Evolutionary conservation across 2,888 invertebrate species (phyloP).

Genomic region (Lymantria monacha): DNA sequence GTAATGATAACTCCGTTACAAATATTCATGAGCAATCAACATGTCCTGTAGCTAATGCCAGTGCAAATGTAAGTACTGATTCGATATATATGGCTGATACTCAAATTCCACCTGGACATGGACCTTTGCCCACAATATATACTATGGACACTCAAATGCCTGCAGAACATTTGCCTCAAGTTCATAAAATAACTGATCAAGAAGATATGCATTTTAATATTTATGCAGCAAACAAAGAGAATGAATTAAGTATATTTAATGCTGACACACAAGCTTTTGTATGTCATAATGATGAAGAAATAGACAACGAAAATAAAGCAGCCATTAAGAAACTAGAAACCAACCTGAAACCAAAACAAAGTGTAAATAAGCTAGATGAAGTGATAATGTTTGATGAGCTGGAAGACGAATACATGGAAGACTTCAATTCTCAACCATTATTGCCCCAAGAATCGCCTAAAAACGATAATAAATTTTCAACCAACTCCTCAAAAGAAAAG

Average conservation of each 20-base stretch:
- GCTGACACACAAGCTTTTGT: slow-evolving; percentile 43
- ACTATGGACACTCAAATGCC: slow-evolving; percentile 39
- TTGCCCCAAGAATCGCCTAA: slow-evolving; percentile 39
- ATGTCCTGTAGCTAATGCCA: slow-evolving; percentile 5
- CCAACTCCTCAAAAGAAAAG: background rate
- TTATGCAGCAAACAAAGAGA: slow-evolving; percentile 48
- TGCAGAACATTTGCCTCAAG: slow-evolving; percentile 43
- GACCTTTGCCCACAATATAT: slow-evolving; percentile 28
- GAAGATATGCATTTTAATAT: slow-evolving; percentile 54
- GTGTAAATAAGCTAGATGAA: slow-evolving; percentile 50
- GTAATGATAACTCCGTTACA: slow-evolving; percentile 31
- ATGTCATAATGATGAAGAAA: slow-evolving; percentile 14
- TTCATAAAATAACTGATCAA: slow-evolving; percentile 50
- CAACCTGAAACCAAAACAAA: slow-evolving; percentile 5
- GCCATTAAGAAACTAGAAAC: slow-evolving; percentile 16
- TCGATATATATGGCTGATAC: slow-evolving; percentile 52
- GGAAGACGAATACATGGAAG: slow-evolving; percentile 44
- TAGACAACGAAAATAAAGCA: slow-evolving; percentile 17
- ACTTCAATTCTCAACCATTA: slow-evolving; percentile 60
- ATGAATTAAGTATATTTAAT: slow-evolving; percentile 42
- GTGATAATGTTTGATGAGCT: slow-evolving; percentile 61
- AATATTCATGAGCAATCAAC: slow-evolving; percentile 61
- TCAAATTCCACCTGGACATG: slow-evolving; percentile 29
- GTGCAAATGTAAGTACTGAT: slow-evolving; percentile 35
- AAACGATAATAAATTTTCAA: background rate